phyloP scores from a whole-genome alignment of 2,888 invertebrate species.

The Sinohyriopsis cumingii region DNA sequence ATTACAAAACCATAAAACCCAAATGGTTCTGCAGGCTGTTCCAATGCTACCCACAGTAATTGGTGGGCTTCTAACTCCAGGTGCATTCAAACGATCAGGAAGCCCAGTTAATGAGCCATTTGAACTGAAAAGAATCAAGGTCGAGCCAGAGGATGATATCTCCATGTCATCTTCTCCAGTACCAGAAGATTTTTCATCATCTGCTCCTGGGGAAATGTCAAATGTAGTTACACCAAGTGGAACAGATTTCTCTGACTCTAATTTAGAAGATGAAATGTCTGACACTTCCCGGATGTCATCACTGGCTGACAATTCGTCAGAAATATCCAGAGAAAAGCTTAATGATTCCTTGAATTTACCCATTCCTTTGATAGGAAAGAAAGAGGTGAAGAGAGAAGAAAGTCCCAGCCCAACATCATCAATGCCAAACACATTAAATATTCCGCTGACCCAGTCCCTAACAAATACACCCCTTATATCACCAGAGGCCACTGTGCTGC shows the following conservation, averaged over 20 bases:
- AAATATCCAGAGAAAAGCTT: constrained; percentile 36
- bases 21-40: too few species aligned
- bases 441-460: neutral
- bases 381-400: neutral
- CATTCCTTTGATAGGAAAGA: constrained; percentile 22
- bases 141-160: constrained; percentile 24
- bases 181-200: too few species aligned
- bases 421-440: constrained; percentile 1
- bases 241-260: constrained; percentile 13
- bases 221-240: constrained; percentile 21
- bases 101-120: constrained; percentile 23
- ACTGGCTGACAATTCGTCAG: neutral
- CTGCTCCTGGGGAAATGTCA: too few species aligned
- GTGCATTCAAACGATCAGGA: constrained; percentile 14
- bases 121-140: constrained; percentile 32
- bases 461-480: neutral
- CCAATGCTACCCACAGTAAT: neutral
- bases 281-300: constrained; percentile 2
- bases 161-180: constrained; percentile 6
- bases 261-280: constrained; percentile 23
- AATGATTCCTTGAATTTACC: constrained; percentile 49
- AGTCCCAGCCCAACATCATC: neutral
- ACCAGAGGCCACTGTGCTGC: constrained; percentile 25
- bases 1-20: too few species aligned
- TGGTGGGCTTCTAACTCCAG: neutral